A percentile compares a stretch with the other conserved stretches of the same genome.
Conservation (phyloP, 2,888 invertebrate genomes). For the Panorpa germanica region DNA sequence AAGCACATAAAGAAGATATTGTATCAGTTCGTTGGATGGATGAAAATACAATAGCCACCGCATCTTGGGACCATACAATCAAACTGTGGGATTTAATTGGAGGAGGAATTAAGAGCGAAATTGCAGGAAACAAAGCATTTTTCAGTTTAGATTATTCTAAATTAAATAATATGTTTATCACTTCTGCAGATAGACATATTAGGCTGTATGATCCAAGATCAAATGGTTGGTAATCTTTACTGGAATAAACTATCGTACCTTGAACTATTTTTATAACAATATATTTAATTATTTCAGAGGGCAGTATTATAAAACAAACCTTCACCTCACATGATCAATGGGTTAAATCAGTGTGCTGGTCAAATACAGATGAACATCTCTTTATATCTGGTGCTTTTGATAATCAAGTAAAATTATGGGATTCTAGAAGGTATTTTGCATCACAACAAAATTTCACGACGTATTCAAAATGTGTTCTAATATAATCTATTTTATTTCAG, state of each 20-base stretch:
- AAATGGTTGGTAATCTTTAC: constrained; percentile 33
- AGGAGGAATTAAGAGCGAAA: constrained; percentile 64
- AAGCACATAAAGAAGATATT: constrained; percentile 85
- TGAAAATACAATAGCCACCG: constrained; percentile 55
- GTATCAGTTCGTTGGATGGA: constrained; percentile 74
- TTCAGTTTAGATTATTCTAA: constrained; percentile 73
- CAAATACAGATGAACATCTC: constrained; percentile 54
- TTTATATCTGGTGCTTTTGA: constrained; percentile 92
- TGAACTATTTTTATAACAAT: constrained; percentile 5
- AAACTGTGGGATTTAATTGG: constrained; percentile 85
- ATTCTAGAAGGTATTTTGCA: constrained; percentile 55
- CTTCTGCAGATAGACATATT: constrained; percentile 82
- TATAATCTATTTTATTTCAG: constrained; percentile 29
- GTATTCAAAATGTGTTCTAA: constrained; percentile 8
- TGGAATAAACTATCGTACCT: constrained; percentile 5
- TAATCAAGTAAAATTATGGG: constrained; percentile 85
- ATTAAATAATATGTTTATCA: constrained; percentile 50
- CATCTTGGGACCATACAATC: constrained; percentile 91
- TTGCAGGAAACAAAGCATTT: constrained; percentile 79
- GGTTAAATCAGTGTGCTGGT: constrained; percentile 87
- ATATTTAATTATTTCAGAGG: constrained; percentile 35
- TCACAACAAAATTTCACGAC: constrained; percentile 8
- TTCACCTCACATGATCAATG: constrained; percentile 75
- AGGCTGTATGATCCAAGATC: constrained; percentile 84
- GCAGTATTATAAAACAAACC: constrained; percentile 67